Evolutionary conservation across 2,113 vertebrate species (phyloP).

Genomic region (Promerops cafer): DNA sequence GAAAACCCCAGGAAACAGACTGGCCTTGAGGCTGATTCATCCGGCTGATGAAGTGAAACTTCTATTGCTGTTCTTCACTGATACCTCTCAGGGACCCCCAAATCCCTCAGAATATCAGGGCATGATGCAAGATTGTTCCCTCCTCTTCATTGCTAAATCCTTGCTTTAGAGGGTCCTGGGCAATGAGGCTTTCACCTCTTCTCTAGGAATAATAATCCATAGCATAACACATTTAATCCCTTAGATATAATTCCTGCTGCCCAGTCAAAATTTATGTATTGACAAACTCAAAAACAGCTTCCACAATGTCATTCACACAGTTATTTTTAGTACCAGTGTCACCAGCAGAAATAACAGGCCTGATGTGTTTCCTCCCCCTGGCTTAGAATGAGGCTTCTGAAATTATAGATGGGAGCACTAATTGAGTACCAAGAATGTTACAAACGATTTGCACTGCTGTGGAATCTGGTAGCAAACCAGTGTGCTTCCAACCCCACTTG

Average conservation of each 20-base stretch:
- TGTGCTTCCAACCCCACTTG: not conserved
- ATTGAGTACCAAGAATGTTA: not conserved
- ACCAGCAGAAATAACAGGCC: slow-evolving; percentile 26
- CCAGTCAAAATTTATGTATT: not conserved
- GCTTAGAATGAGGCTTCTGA: not conserved
- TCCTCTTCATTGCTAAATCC: not conserved
- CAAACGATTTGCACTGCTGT: not conserved
- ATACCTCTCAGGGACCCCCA: not conserved
- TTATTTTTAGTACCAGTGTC: not conserved
- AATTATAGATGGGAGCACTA: slow-evolving; percentile 14
- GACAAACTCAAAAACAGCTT: not conserved
- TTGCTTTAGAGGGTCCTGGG: not conserved
- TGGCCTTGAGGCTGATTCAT: not conserved
- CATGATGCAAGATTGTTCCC: not conserved
- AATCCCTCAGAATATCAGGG: not conserved
- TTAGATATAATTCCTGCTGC: not conserved
- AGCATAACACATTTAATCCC: not conserved
- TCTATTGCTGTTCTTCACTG: not conserved
- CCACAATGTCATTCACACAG: not conserved
- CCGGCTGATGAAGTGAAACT: not conserved
- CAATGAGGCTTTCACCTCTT: not conserved
- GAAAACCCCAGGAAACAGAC: not conserved
- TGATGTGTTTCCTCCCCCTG: not conserved
- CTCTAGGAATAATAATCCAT: not conserved
- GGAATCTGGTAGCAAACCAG: not conserved